Base-by-base conservation (phyloP, 2,113 vertebrate genomes). In the Stigmatopora argus region DNA sequence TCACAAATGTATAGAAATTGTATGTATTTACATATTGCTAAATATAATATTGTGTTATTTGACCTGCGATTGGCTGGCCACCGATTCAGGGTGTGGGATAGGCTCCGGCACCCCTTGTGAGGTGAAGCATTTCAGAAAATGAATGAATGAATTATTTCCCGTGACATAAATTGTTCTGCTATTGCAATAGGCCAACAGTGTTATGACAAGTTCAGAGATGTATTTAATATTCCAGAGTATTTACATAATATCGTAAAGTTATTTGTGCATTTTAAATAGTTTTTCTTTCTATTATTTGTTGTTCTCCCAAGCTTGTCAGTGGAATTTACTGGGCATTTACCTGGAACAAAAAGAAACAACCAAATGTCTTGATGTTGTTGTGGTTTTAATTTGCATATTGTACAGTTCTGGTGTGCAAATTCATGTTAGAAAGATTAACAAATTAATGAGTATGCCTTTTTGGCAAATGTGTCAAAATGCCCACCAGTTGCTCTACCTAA, bases 311-410 rank as follows among this genome's bases (percentile, higher is more conserved):
- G 19, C 18, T 23, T 4, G 4, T 34, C 7, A 44, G 75, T 66
- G 67, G 70, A 81, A 60, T 65, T 38, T 17, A 14, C 13, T 17
- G 23, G 53, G 26, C 12, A 31, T 56, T 56, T 56, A 56, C 14
- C 53, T 17, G 53, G 53, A 56, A 31, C 23, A 85, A 86, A 88
- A 88, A 87, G 83, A 88, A 89, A 87, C 86, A 89, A 86, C 83
- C 85, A 86, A 88, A 85, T 71, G 67, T 31, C 38, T 46, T 46
- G 19, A 44, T 62, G 60, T 62, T 46, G 21, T 46, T 62, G 7
- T 31, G 23, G 53, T 31, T 56, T 56, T 56, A 31, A 31, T 56
- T 15, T 31, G 53, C 23, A 56, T 2, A 23, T 14, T 31, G 4
- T 15, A 15, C 13, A 56, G 53, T 31, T 31, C 53, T 31, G 26